A percentile compares a stretch with the other conserved stretches of the same genome.
Conservation (phyloP, 2,888 invertebrate species). For the Latheticus oryzae region DNA sequence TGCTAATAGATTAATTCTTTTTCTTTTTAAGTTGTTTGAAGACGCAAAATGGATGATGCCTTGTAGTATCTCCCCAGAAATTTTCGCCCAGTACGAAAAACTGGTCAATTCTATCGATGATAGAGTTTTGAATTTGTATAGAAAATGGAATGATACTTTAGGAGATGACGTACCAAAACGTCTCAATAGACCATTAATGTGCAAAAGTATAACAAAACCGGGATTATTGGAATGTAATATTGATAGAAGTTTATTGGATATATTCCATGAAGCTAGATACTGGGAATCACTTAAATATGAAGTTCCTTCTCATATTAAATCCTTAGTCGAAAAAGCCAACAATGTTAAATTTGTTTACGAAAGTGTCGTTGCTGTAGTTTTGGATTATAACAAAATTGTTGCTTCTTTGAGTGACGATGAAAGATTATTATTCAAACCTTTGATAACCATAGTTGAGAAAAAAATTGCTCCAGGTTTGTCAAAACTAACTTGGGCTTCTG, state of each 20-base stretch:
- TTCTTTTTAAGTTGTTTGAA: constrained; percentile 73
- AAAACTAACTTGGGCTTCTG: constrained; percentile 80
- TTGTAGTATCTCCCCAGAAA: constrained; percentile 78
- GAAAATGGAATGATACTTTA: constrained; percentile 70
- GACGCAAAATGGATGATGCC: constrained; percentile 82
- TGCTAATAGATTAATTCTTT: no score
- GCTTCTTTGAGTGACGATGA: constrained; percentile 82
- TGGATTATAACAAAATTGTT: constrained; percentile 83
- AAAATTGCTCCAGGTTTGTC: constrained; percentile 80
- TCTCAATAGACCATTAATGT: constrained; percentile 79
- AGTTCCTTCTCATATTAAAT: constrained; percentile 75
- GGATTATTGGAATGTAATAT: constrained; percentile 84
- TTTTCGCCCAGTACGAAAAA: constrained; percentile 76
- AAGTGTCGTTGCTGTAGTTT: constrained; percentile 77
- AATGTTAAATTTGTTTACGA: constrained; percentile 75
- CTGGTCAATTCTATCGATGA: constrained; percentile 72
- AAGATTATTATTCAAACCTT: constrained; percentile 79
- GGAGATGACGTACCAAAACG: constrained; percentile 71
- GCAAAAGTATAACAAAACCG: constrained; percentile 72
- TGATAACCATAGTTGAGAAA: constrained; percentile 73
- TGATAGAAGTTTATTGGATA: constrained; percentile 72
- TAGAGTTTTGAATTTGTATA: constrained; percentile 68
- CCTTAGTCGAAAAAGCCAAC: constrained; percentile 73
- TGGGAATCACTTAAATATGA: constrained; percentile 79
- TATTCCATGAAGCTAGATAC: constrained; percentile 79